Conservation (phyloP, 2,888 invertebrate species). For the Epirrita christyi region DNA sequence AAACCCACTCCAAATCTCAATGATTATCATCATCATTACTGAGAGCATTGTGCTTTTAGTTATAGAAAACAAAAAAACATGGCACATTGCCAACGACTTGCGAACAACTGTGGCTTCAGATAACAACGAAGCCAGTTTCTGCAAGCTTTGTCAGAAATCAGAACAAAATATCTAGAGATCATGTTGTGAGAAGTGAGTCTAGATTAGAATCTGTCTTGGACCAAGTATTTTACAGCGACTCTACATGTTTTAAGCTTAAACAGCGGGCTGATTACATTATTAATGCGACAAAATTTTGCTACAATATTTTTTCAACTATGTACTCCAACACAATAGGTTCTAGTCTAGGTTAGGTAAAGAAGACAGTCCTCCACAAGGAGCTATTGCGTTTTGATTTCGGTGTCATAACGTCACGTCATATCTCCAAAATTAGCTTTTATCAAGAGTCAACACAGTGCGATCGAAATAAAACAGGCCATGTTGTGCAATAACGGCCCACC, state of each 20-base stretch:
- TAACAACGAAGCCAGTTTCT: background rate
- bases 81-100: background rate
- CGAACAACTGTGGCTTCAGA: background rate
- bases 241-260: no score
- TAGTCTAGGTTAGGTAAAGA: no score
- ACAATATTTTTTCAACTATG: no score
- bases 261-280: no score
- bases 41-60: background rate
- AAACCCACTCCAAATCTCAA: background rate
- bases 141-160: background rate
- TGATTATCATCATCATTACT: background rate
- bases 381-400: no score
- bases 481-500: conserved; percentile 55
- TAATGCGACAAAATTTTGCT: no score
- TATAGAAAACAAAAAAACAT: background rate
- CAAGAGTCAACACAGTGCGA: conserved; percentile 12
- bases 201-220: no score
- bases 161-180: background rate
- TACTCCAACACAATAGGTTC: no score
- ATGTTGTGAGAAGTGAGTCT: background rate
- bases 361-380: no score
- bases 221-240: no score
- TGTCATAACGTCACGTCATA: background rate
- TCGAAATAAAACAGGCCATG: conserved; percentile 40
- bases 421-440: conserved; percentile 18